Evolutionary conservation across 1,140 invertebrate genomes (phyloP), one percentile per base, ranked within the genome.

Genomic region (Gonatopus flavifemur): DNA sequence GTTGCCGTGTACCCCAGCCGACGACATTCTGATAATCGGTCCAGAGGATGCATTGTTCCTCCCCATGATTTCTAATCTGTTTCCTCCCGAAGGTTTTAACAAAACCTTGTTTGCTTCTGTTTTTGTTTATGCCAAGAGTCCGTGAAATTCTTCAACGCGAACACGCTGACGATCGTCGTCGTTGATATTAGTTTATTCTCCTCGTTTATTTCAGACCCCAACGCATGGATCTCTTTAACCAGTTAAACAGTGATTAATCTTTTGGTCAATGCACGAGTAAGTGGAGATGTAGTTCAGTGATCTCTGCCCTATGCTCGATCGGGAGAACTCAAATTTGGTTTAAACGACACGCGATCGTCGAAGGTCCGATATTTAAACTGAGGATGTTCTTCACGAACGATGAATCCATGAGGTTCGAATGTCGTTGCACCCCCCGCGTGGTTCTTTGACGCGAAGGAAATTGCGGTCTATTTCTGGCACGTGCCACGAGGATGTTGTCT

Each of bases 351-450:
- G 6, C 3, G 16, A 19, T 8, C 15, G 25, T 28, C 25, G 12
- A 28, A 12, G 8, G 5, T 12, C 4, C 21, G 4, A 39, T 39
- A 1, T 22, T 1, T 21, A 13, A 35, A 59, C 55, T 56, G 41
- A 47, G 38, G 38, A 32, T 62, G 36, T 37, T n/a, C n/a, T 33
- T 37, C 18, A 31, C 30, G 37, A 20, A n/a, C n/a, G n/a, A 18
- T 25, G 36, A 28, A 44, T 46, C 25, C 32, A 16, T 19, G 45
- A 41, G 22, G 24, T 63, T 41, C 37, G 19, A 48, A 54, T 64
- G 68, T 64, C 66, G 58, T 63, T 63, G 56, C 60, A 71, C 68
- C 71, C 71, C 67, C 66, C 53, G 52, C 64, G 54, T 64, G 24
- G 66, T 39, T 35, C n/a, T 46, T 57, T 49, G 50, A 62, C 43